A percentile compares a stretch with the other conserved stretches of the same genome.
Evolutionary conservation across 2,113 vertebrate genomes (phyloP).

Genomic region (Benitochromis conjunctus): DNA sequence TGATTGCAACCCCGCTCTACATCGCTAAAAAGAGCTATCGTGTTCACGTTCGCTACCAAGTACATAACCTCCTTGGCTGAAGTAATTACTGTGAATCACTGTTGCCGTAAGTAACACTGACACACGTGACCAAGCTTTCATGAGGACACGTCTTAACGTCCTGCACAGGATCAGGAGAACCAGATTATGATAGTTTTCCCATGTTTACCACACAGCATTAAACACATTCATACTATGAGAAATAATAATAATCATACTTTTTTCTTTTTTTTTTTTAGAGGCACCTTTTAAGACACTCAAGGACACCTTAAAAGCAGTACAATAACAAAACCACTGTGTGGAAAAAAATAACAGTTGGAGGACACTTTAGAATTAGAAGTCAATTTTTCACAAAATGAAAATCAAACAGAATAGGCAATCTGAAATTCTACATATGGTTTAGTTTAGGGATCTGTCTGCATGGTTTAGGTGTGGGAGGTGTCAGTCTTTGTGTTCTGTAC

Average conservation of each 20-base stretch:
- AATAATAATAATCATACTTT: too few species aligned
- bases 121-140: background rate
- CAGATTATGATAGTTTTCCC: too few species aligned
- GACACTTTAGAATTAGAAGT: background rate
- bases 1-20: background rate
- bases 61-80: background rate
- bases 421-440: background rate
- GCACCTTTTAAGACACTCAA: too few species aligned
- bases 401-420: background rate
- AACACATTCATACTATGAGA: too few species aligned
- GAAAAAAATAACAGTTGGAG: too few species aligned
- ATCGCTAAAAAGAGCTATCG: background rate
- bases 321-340: too few species aligned
- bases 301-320: too few species aligned
- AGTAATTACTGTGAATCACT: background rate
- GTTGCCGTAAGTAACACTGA: background rate
- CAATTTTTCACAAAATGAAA: background rate
- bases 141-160: background rate
- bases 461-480: background rate
- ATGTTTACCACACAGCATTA: too few species aligned
- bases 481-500: background rate
- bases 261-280: too few species aligned
- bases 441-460: background rate
- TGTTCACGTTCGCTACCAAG: background rate
- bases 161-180: background rate